Percentiles rank a stretch among this genome's conserved stretches.
phyloP scores from a whole-genome alignment of 2,888 invertebrate genomes.

The Drosophila phalerata region DNA sequence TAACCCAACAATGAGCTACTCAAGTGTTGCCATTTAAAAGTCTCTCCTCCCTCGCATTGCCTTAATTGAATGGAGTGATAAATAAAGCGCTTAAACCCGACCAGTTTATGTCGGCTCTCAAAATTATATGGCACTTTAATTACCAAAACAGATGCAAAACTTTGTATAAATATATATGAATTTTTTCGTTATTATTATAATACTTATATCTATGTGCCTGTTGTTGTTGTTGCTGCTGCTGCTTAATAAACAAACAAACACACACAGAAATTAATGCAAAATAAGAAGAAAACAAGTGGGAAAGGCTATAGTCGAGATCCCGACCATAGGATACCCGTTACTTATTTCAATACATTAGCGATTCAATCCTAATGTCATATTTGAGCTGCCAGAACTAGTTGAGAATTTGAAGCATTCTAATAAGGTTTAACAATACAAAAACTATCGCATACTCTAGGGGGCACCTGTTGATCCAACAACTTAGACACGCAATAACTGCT shows the following conservation, averaged over 20 bases:
- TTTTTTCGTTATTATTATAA: conserved; percentile 3
- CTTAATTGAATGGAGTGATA: conserved; percentile 53
- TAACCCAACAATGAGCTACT: conserved; percentile 25
- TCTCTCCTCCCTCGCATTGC: conserved; percentile 23
- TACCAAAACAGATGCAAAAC: conserved; percentile 56
- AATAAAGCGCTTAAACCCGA: conserved; percentile 58
- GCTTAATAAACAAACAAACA: conserved; percentile 31
- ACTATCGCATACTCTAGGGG: too few species aligned
- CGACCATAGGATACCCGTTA: too few species aligned
- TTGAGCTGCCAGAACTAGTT: too few species aligned
- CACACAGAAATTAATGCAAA: conserved; percentile 66
- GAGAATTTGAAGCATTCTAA: too few species aligned
- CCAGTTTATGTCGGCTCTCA: conserved; percentile 56
- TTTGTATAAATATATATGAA: conserved; percentile 8
- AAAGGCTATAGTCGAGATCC: too few species aligned
- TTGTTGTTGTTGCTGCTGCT: conserved; percentile 9
- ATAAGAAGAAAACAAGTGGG: conserved; percentile 74
- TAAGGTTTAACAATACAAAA: too few species aligned
- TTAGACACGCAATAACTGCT: too few species aligned
- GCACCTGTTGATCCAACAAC: too few species aligned
- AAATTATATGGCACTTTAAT: conserved; percentile 71
- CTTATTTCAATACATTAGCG: too few species aligned
- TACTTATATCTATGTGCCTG: background rate
- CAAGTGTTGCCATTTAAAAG: conserved; percentile 14
- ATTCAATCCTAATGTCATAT: too few species aligned